Base-by-base conservation (phyloP, 2,888 invertebrate genomes). In the Hofmannophila pseudospretella region DNA sequence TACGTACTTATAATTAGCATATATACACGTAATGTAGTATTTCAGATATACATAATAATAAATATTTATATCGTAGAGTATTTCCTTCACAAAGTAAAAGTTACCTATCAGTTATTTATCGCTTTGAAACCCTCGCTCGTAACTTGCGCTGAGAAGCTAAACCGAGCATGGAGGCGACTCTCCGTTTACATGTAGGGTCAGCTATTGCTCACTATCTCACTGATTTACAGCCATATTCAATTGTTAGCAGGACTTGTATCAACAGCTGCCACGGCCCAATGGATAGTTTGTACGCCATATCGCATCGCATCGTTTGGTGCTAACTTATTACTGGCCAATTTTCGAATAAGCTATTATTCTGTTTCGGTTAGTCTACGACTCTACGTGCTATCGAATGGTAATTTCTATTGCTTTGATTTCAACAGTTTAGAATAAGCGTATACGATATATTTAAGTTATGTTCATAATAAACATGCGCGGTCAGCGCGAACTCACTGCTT, bases 161-260 rank as follows among this genome's bases (percentile, higher is more conserved):
- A 69, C 61, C 54, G 45, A 8, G 54, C 53, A 64, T 55, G 69
- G 64, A 64, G 60, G 67, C 58, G 53, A 58, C 51, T 63, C 47
- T 64, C 70, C 68, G 79, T 80, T 75, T 78, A 75, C 78, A 78
- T 79, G 76, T 70, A 70, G 64, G 76, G 78, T 79, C 75, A 80
- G 67, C 59, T 58, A 57, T 45, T 41, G 52, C 45, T 55, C 54
- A 66, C 72, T 80, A 80, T 81, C 80, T 71, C 63, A 41, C 70
- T 82, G 82, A 84, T 84, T 82, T 84, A 84, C 74, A 65, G 55
- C 75, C 70, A 69, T 73, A 82, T 82, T 84, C 82, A 81, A 84
- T 84, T 84, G 81, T 79, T 70, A 66, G 71, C 67, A 61, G 61
- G 64, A 70, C 69, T 75, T 75, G 77, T 75, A 82, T 76, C 76